These are phyloP conservation scores for Orycteropus afer DNA, from an alignment of 2,113 vertebrate genomes.

Conservation along the genomic window DNA sequence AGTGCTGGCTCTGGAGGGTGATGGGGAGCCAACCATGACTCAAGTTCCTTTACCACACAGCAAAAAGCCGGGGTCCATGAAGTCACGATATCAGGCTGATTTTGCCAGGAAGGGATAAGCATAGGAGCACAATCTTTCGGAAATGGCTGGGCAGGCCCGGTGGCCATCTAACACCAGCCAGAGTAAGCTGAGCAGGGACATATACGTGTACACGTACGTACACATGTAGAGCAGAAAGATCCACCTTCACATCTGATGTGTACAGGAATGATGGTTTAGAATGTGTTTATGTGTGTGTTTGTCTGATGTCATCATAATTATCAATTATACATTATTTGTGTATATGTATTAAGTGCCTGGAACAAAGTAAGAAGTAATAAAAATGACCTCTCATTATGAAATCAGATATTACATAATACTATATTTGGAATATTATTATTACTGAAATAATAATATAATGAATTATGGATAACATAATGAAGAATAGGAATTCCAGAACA, in stretches of 20 bases:
- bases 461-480: background rate
- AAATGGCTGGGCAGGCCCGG: background rate
- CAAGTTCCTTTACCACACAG: background rate
- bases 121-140: background rate
- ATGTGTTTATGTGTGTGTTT: background rate
- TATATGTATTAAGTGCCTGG: background rate
- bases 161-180: background rate
- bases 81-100: background rate
- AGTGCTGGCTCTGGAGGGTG: background rate
- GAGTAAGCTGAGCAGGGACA: background rate
- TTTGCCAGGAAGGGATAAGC: background rate
- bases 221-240: background rate
- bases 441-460: background rate
- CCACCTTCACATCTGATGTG: background rate
- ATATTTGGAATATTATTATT: slow-evolving; percentile 22
- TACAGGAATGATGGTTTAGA: background rate
- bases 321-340: background rate
- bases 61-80: background rate
- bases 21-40: background rate
- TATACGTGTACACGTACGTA: background rate
- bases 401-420: background rate
- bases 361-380: slow-evolving; percentile 35
- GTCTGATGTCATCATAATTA: background rate
- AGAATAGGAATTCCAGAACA: background rate
- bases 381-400: slow-evolving; percentile 1